Evolutionary conservation across 1,140 invertebrate genomes (phyloP).

Genomic region (Drosophila saltans): DNA sequence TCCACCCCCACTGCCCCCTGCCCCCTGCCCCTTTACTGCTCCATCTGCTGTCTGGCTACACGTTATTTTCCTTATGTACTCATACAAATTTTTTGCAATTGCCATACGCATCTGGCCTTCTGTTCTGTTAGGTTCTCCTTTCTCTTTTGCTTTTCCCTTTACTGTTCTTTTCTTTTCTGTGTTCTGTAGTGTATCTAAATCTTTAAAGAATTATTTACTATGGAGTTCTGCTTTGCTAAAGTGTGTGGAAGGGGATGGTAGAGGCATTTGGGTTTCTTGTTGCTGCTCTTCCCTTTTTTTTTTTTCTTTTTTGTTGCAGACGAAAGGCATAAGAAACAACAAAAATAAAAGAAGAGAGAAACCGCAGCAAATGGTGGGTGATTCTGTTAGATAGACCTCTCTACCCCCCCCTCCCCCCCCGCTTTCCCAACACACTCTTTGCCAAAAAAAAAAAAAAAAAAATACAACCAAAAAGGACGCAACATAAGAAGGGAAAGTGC

Average conservation of each 20-base stretch:
- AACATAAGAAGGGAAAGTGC: constrained; percentile 4
- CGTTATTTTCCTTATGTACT: constrained; percentile 7
- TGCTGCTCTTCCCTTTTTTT: background rate
- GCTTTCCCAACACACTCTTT: background rate
- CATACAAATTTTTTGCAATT: constrained; percentile 77
- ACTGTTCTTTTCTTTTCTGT: background rate
- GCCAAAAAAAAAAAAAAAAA: constrained; percentile 1
- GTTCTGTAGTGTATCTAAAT: constrained; percentile 69
- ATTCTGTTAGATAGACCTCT: constrained; percentile 41
- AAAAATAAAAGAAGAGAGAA: constrained; percentile 2
- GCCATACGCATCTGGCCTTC: constrained; percentile 30
- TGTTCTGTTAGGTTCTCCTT: constrained; percentile 35
- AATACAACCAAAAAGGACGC: background rate
- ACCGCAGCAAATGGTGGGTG: constrained; percentile 52
- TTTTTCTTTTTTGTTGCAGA: background rate
- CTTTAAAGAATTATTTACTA: constrained; percentile 82
- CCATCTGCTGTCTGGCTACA: constrained; percentile 3
- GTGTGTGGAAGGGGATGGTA: no score
- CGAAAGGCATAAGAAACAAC: background rate
- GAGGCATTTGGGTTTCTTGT: background rate
- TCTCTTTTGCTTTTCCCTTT: background rate
- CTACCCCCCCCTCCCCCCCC: background rate
- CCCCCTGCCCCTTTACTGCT: no score
- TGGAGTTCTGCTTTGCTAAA: constrained; percentile 45
- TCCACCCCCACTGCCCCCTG: background rate